phyloP scores from a whole-genome alignment of 92 coral and sea anemone species.

The Epizoanthus fatuus region DNA sequence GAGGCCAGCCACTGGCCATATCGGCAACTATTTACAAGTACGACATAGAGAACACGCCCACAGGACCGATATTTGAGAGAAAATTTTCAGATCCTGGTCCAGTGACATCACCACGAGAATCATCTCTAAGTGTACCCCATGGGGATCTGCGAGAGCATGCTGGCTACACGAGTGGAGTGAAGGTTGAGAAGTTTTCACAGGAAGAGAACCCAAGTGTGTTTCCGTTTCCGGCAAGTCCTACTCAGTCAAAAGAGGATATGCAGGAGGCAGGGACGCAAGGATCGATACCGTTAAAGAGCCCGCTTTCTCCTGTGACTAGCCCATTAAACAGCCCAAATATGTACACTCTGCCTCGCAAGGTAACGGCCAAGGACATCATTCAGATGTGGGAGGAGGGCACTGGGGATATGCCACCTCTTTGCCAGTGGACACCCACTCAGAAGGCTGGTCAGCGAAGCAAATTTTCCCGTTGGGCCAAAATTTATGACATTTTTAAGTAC shows the following conservation, averaged over 20 bases:
- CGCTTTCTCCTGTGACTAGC: slow-evolving; percentile 32
- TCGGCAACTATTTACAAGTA: slow-evolving; percentile 94
- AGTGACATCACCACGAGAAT: slow-evolving; percentile 8
- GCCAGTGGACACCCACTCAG: slow-evolving; percentile 96
- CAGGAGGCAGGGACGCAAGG: neutral
- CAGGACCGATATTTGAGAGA: slow-evolving; percentile 84
- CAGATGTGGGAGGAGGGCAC: slow-evolving; percentile 95
- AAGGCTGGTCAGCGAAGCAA: slow-evolving; percentile 98
- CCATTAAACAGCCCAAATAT: slow-evolving; percentile 57
- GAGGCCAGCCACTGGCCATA: slow-evolving; percentile 86
- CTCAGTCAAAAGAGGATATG: slow-evolving; percentile 1
- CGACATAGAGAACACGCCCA: slow-evolving; percentile 86
- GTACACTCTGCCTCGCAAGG: slow-evolving; percentile 93
- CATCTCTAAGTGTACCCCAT: neutral
- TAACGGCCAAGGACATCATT: slow-evolving; percentile 95
- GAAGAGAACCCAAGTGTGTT: slow-evolving; percentile 1
- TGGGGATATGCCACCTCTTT: slow-evolving; percentile 89
- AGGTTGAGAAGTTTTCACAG: neutral
- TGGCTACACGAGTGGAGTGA: slow-evolving; percentile 4
- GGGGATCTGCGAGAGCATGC: slow-evolving; percentile 5
- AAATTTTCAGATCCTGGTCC: slow-evolving; percentile 19
- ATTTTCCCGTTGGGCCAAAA: slow-evolving; percentile 99
- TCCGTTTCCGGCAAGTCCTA: neutral
- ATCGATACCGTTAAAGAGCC: slow-evolving; percentile 16
- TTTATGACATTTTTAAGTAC: slow-evolving; percentile 97